Conservation (phyloP, 2,888 invertebrate species). For the Seladonia tumulorum region DNA sequence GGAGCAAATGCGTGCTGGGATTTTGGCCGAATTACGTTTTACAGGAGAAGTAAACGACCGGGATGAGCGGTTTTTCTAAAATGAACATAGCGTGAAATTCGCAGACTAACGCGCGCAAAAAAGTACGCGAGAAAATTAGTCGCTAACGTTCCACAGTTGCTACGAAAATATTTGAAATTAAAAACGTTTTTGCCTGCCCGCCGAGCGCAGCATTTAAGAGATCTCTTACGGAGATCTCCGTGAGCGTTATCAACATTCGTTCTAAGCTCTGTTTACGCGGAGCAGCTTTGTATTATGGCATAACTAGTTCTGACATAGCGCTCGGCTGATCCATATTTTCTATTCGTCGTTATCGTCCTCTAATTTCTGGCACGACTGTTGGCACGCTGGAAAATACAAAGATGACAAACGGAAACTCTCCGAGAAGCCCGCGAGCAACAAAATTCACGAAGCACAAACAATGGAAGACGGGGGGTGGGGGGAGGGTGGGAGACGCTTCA, state of each 20-base stretch:
- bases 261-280: neutral
- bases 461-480: conserved; percentile 11
- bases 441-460: conserved; percentile 42
- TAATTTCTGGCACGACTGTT: neutral
- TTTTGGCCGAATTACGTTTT: neutral
- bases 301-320: neutral
- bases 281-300: neutral
- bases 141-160: neutral
- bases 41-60: neutral
- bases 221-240: neutral
- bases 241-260: neutral
- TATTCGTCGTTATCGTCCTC: neutral
- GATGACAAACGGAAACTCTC: conserved; percentile 25
- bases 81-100: neutral
- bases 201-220: neutral
- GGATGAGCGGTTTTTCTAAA: neutral
- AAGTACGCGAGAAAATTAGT: neutral
- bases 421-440: conserved; percentile 10
- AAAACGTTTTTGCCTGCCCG: neutral
- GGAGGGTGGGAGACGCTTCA: neutral
- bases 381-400: conserved; percentile 20
- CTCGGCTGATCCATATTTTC: neutral
- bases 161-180: neutral
- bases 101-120: neutral
- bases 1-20: neutral